Conservation (phyloP, 2,113 vertebrate species). For the Etheostoma cragini region DNA sequence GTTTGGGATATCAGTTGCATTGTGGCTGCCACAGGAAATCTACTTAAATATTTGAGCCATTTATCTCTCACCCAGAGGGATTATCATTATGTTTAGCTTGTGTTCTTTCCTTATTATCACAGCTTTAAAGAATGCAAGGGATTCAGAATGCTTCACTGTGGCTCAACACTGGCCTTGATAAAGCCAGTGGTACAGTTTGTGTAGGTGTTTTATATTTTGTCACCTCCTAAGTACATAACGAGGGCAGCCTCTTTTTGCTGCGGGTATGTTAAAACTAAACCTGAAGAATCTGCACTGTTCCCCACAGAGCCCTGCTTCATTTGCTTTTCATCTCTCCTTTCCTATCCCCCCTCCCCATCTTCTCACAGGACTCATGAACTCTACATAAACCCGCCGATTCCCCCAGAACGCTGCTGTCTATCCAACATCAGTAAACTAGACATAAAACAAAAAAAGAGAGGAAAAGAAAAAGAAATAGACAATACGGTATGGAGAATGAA, state of each 20-base stretch:
- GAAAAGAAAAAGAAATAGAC: conserved; percentile 80
- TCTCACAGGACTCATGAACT: conserved; percentile 82
- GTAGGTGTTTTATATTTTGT: conserved; percentile 33
- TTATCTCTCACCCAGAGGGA: conserved; percentile 14
- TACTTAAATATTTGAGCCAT: conserved; percentile 23
- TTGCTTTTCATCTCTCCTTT: conserved; percentile 60
- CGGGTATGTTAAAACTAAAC: conserved; percentile 80
- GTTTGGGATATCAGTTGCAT: conserved; percentile 3
- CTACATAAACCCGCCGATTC: conserved; percentile 81
- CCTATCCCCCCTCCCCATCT: conserved; percentile 29
- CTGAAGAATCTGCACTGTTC: conserved; percentile 84
- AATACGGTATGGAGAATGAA: conserved; percentile 85
- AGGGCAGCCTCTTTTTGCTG: conserved; percentile 63
- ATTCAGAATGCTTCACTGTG: conserved; percentile 16
- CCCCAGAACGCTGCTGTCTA: conserved; percentile 80
- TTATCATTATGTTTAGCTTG: conserved; percentile 31
- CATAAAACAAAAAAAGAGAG: conserved; percentile 18
- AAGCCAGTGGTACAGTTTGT: conserved; percentile 29
- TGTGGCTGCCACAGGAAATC: conserved; percentile 13
- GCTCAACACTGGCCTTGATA: conserved; percentile 28
- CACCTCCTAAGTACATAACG: conserved; percentile 52
- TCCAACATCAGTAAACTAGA: conserved; percentile 78
- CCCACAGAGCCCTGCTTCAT: conserved; percentile 60
- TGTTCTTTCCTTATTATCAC: conserved; percentile 30
- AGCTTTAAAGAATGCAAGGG: conserved; percentile 34